Evolutionary conservation across 2,797 vertebrate species (phyloP).

Genomic region (Parotocinclus haroldoi): DNA sequence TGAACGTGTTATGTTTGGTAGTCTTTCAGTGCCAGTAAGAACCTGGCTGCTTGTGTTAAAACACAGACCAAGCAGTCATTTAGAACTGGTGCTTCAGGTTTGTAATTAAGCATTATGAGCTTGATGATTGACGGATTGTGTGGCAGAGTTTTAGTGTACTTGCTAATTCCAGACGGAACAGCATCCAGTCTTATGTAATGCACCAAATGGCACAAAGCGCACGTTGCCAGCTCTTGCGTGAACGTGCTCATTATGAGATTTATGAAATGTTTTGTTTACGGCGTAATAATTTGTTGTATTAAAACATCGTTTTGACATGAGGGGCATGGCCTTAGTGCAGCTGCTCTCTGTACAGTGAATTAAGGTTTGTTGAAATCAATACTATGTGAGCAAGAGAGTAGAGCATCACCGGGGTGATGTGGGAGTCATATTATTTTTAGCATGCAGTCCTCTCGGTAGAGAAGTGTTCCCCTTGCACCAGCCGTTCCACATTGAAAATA

Average conservation of each 20-base stretch:
- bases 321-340: background rate
- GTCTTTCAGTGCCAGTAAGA: too few relatives aligned
- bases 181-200: background rate
- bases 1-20: too few relatives aligned
- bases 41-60: too few relatives aligned
- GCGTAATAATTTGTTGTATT: too few relatives aligned
- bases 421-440: slow-evolving; percentile 37
- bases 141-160: background rate
- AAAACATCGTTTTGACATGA: too few relatives aligned
- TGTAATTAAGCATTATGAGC: background rate
- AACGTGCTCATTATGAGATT: too few relatives aligned
- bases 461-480: slow-evolving; percentile 15
- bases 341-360: slow-evolving; percentile 3
- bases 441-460: slow-evolving; percentile 8
- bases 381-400: slow-evolving; percentile 5
- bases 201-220: slow-evolving; percentile 1
- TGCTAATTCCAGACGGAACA: slow-evolving; percentile 7
- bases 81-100: too few relatives aligned
- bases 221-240: background rate
- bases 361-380: background rate
- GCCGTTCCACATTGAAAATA: background rate
- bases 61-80: too few relatives aligned
- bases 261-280: background rate
- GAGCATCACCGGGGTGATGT: slow-evolving; percentile 1
- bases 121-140: too few relatives aligned